Base-by-base conservation (phyloP, 1,140 invertebrate genomes). In the Uloborus diversus region DNA sequence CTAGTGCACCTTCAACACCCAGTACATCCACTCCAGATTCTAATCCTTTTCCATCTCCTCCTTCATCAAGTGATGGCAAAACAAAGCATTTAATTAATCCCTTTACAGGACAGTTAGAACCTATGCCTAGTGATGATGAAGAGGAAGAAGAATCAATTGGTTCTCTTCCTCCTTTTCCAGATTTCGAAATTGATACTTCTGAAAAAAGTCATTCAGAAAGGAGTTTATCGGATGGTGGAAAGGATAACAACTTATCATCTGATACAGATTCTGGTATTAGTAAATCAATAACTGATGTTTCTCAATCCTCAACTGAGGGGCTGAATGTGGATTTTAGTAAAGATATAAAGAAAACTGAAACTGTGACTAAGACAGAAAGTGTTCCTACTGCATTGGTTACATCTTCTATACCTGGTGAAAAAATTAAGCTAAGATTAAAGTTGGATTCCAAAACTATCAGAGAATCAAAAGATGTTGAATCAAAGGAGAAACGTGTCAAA, bases 71-170 rank as follows among this genome's bases (percentile, higher is more conserved):
- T 89, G 90, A 69, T 73, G 81, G 53, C 53, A 84, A 82, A 80
- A 88, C 91, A 57, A 92, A 93, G 84, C 93, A 93, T 88, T 90
- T 96, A 2, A 94, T 96, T 35, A 96, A 96, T 88, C 94, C 94
- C 4, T 89, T 94, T 80, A 95, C 94, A 4, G 94, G 94, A 14
- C 91, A 93, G 82, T 86, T 96, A 82, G 94, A 96, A 85, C 93
- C 93, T 1, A 91, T 93, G 89, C 90, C 91, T 4, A 92, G 83
- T 75, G 85, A 85, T 76, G 85, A 86, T 37, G 82, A 83, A 47
- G 82, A 82, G 37, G 83, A 83, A 20, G 82, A 82, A 35, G 79
- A 80, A 65, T 81, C 80, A 13, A 78, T 78, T 28, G 65, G 66
- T 42, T 81, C 80, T 37, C 65, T 81, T 23, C 80, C 80, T 42